Conservation (phyloP, 2,888 invertebrate species). For the Brachyptera risi region DNA sequence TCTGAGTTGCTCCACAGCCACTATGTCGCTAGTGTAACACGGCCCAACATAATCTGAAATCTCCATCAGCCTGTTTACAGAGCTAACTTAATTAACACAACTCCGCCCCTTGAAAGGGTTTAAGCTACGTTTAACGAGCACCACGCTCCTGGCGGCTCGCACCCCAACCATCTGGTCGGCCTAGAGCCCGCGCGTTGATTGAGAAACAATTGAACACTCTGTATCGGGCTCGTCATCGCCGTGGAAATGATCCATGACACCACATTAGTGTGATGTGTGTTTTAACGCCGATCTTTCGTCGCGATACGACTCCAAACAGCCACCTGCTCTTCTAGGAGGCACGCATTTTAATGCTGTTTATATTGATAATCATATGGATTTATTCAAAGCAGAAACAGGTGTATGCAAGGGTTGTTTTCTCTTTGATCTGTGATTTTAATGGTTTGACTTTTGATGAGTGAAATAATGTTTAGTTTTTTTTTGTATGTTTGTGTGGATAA, state of each 20-base stretch:
- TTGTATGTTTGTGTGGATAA: too few relatives aligned
- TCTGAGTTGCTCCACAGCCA: not conserved
- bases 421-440: too few relatives aligned
- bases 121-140: not conserved
- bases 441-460: too few relatives aligned
- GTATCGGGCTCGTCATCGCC: not conserved
- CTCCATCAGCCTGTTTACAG: too few relatives aligned
- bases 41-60: too few relatives aligned
- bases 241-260: not conserved
- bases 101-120: conserved; percentile 1
- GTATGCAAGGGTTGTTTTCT: not conserved
- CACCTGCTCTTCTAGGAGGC: too few relatives aligned
- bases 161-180: not conserved
- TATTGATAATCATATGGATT: not conserved
- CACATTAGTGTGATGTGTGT: not conserved
- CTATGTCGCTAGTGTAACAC: too few relatives aligned
- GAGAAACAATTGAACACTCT: not conserved
- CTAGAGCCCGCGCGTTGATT: not conserved
- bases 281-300: not conserved
- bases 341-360: not conserved
- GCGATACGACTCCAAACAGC: not conserved
- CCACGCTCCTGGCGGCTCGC: not conserved
- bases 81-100: conserved; percentile 3
- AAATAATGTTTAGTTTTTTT: too few relatives aligned
- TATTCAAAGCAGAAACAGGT: not conserved